Conservation (phyloP, 1,140 invertebrate genomes). For the Myzus persicae region DNA sequence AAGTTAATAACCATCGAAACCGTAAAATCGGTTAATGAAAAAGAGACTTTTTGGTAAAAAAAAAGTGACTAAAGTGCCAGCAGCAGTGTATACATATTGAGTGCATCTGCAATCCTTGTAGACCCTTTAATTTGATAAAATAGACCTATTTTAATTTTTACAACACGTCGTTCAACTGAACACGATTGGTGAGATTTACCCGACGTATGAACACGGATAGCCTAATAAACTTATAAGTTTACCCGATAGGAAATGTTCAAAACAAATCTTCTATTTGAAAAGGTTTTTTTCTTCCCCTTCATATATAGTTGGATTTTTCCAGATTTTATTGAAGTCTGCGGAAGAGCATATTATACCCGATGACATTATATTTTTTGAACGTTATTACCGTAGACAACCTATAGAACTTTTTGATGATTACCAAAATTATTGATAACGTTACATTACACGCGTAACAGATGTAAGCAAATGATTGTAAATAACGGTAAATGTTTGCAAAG, state of each 20-base stretch:
- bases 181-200: not conserved
- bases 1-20: not conserved
- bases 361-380: not conserved
- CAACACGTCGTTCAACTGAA: not conserved
- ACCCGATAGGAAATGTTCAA: not conserved
- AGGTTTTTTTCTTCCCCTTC: not conserved
- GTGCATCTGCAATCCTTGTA: not conserved
- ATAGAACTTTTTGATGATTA: no score
- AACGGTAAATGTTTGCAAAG: not conserved
- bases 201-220: no score
- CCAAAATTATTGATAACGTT: not conserved
- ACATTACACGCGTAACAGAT: not conserved
- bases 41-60: not conserved
- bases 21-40: not conserved
- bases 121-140: not conserved
- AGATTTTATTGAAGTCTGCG: no score
- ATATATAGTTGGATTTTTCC: no score
- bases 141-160: not conserved
- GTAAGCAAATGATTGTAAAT: not conserved
- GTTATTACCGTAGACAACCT: not conserved
- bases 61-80: not conserved
- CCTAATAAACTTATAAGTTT: not conserved
- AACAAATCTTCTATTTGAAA: not conserved
- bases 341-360: no score
- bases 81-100: no score